A percentile compares a stretch with the other conserved stretches of the same genome.
phyloP scores from a whole-genome alignment of 2,113 vertebrate genomes.

The Tiliqua scincoides region DNA sequence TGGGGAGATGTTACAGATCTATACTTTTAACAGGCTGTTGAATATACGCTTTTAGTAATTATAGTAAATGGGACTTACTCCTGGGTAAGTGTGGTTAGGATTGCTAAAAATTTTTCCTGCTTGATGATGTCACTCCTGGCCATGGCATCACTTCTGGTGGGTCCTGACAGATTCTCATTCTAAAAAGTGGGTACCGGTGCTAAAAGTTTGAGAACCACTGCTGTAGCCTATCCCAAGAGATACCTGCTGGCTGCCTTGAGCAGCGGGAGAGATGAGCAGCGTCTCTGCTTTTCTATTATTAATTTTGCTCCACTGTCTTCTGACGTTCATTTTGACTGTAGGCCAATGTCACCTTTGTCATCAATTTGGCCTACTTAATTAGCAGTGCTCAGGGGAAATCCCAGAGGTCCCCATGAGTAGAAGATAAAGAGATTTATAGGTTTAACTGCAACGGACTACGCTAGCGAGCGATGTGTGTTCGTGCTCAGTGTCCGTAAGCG shows the following conservation, averaged over 20 bases:
- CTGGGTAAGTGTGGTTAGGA: too few species aligned
- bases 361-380: conserved; percentile 10
- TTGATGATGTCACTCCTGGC: too few species aligned
- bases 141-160: too few species aligned
- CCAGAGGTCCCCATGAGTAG: background rate
- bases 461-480: background rate
- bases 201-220: too few species aligned
- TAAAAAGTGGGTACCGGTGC: too few species aligned
- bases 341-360: background rate
- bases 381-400: background rate
- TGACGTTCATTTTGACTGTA: background rate
- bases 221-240: background rate
- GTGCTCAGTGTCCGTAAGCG: rapidly evolving
- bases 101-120: too few species aligned
- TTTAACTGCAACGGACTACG: background rate
- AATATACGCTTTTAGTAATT: too few species aligned
- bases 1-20: too few species aligned
- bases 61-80: too few species aligned
- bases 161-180: too few species aligned
- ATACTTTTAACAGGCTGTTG: too few species aligned
- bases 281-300: rapidly evolving
- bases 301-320: background rate
- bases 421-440: background rate
- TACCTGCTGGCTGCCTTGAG: background rate
- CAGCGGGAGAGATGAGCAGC: background rate